Base-by-base conservation (phyloP, 1,140 invertebrate genomes). In the Helicoverpa armigera region DNA sequence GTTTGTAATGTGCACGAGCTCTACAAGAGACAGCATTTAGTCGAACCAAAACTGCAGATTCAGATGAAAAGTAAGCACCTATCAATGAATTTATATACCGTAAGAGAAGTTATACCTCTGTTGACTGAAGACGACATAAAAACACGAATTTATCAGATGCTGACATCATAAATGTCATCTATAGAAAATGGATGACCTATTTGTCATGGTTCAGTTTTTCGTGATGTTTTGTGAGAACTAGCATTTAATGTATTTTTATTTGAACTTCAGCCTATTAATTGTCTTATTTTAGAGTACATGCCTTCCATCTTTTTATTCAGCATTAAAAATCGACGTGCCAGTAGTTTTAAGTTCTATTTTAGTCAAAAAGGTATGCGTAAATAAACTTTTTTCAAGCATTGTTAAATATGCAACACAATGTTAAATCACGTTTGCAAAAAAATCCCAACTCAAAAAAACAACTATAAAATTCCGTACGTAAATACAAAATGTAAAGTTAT, bases 61-160 rank as follows among this genome's bases (percentile, higher is more conserved):
- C 43, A 11, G 67, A 16, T 53, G 12, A 53, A 50, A 70, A 18
- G 53, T 14, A 70, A 54, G 48, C 50, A 53, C 11, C 50, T 18
- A 70, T 70, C 67, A 70, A 70, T 53, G 18, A 53, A 70, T 70
- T 70, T 70, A 70, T 70, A 23, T 29, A 53, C 50, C 67, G 67
- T 53, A 53, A 70, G 50, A 31, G 50, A 31, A 53, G 18, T 54
- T 72, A 72, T 72, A n/a, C 50, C 12, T 54, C 50, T 29, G 69
- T 72, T 72, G 48, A 72, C 54, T 72, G 23, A 72, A 72, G 50
- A 31, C 50, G 69, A 31, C 69, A 72, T 72, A 72, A 72, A 72
- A 72, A 72, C 69, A n/a, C 12, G 69, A 72, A 54, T 72, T 51
- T 72, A 72, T 54, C 69, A 72, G 50, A 50, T 72, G 50, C 50